Base-by-base conservation (phyloP, 1,140 invertebrate species). In the Saccostrea glomerata region DNA sequence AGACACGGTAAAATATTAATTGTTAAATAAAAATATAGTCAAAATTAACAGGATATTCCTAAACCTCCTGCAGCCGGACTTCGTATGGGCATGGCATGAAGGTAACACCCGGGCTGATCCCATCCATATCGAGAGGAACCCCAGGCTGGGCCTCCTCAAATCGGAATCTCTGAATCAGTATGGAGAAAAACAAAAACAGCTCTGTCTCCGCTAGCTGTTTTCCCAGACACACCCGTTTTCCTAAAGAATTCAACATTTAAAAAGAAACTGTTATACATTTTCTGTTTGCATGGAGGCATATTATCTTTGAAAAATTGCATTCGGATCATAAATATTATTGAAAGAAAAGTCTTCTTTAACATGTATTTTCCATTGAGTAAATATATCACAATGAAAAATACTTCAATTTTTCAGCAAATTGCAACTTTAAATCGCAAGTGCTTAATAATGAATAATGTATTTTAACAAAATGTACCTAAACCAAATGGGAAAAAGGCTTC, bases 401-500 rank as follows among this genome's bases (percentile, higher is more conserved):
- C 47, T 47, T 36, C 30, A 36, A 36, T 36, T 36, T 36, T 36
- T 36, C 30, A 36, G 30, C 30, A 58, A 60, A 60, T 60, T 20
- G 13, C 15, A 17, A 20, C 9, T 17, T 60, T 11, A 60, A 60
- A 60, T 15, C 17, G 58, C 13, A 60, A 9, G 13, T 60, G 20
- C 58, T 47, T 7, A 7, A 9, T 47, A 47, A 47, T 47, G 47
- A 47, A 47, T 3, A 3, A 47, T 7, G 47, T 47, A 9, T 47
- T 9, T 47, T 7, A 47, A 47, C 47, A 47, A 47, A 47, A 63
- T n/a, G 17, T 20, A 63, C 58, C 58, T 17, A 63, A 63, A 63
- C 58, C 58, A 20, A 86, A 86, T 30, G 12, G 86, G 20, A 86
- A 77, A 12, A 86, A 82, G 30, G 73, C 25, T 25, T 86, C 86